Evolutionary conservation across 2,888 invertebrate species (phyloP).

Genomic region (Brachylomia viminalis): DNA sequence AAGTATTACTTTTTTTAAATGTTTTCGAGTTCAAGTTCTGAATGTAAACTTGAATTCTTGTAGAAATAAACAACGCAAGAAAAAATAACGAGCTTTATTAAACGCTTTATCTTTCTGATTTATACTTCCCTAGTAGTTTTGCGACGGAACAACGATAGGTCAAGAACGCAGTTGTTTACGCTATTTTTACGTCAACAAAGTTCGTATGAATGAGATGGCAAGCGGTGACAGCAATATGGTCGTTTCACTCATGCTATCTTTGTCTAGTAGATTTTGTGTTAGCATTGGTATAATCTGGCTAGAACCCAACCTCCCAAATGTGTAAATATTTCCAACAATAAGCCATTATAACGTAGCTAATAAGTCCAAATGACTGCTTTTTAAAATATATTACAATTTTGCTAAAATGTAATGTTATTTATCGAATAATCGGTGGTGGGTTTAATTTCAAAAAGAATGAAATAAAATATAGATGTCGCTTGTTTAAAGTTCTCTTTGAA

Average conservation of each 20-base stretch:
- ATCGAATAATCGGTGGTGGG: not conserved
- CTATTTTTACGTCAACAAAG: not conserved
- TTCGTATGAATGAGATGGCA: not conserved
- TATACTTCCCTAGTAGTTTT: not conserved
- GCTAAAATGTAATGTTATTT: not conserved
- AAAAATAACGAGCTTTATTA: not conserved
- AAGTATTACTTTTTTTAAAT: no score
- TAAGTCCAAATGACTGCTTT: no score
- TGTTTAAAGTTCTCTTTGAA: not conserved
- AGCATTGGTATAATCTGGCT: not conserved
- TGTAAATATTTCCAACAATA: no score
- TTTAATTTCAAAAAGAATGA: not conserved
- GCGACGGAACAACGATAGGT: not conserved
- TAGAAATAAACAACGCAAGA: no score
- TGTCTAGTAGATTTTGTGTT: not conserved
- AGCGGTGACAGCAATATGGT: not conserved
- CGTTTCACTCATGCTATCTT: not conserved
- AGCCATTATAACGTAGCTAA: no score
- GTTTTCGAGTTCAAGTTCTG: not conserved
- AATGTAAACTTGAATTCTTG: not conserved
- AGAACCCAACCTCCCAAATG: no score
- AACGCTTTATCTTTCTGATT: not conserved
- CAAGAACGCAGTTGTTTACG: not conserved
- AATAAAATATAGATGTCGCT: not conserved
- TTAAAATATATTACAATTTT: no score